Percentiles rank a stretch among this genome's conserved stretches.
Evolutionary conservation across 2,797 vertebrate species (phyloP).

Genomic region (Pristis pectinata): DNA sequence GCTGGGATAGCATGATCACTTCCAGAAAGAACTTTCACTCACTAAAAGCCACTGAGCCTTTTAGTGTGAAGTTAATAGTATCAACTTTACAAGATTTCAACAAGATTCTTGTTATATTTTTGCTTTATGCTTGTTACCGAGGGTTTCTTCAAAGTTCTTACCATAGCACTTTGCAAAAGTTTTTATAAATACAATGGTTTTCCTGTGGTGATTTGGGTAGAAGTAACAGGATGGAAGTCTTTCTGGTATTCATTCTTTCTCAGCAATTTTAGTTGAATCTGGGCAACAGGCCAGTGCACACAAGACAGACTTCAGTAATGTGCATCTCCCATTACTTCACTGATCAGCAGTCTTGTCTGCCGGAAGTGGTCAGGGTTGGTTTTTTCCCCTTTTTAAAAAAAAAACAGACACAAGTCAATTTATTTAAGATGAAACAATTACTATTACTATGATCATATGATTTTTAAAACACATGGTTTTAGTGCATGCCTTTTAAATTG

Average conservation of each 20-base stretch:
- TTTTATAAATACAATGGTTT: slow-evolving; percentile 10
- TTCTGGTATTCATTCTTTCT: background rate
- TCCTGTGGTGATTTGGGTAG: slow-evolving; percentile 3
- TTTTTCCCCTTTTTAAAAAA: background rate
- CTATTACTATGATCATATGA: background rate
- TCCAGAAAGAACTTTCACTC: background rate
- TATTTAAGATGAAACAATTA: background rate
- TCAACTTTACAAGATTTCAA: background rate
- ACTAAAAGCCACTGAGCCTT: background rate
- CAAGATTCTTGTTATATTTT: background rate
- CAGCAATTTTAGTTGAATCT: slow-evolving; percentile 19
- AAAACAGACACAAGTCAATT: background rate
- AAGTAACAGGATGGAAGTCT: background rate
- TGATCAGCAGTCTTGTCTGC: slow-evolving; percentile 58
- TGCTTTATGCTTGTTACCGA: background rate
- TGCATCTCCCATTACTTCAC: slow-evolving; percentile 47
- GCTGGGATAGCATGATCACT: background rate
- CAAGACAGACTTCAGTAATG: slow-evolving; percentile 22
- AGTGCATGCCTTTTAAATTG: background rate
- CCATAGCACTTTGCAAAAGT: background rate
- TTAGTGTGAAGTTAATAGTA: background rate
- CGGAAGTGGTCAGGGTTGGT: slow-evolving; percentile 55
- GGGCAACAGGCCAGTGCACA: slow-evolving; percentile 47
- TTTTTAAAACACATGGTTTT: background rate
- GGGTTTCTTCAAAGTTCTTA: background rate